Conservation (phyloP, 2,888 invertebrate genomes). For the Eupithecia subfuscata region DNA sequence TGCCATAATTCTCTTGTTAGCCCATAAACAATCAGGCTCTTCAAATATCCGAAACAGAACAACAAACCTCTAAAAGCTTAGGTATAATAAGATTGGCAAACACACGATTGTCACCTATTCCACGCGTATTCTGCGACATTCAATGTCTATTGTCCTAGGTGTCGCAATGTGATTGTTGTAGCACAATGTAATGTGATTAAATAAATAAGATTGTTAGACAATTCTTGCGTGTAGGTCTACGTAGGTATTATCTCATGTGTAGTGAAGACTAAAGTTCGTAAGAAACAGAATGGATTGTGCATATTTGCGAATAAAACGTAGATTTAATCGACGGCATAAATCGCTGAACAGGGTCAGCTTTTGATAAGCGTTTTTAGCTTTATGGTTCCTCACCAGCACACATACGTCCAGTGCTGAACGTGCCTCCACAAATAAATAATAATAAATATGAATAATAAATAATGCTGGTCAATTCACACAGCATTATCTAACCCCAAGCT, state of each 20-base stretch:
- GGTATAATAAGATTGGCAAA: conserved; percentile 42
- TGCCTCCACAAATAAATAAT: too few species aligned
- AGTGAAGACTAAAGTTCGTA: background rate
- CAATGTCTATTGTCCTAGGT: conserved; percentile 44
- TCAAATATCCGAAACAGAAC: background rate
- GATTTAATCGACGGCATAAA: background rate
- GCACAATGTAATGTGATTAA: conserved; percentile 12
- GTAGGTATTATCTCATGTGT: background rate
- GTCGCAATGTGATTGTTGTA: conserved; percentile 32
- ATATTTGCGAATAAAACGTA: background rate
- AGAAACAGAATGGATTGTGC: background rate
- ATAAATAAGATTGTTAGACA: conserved; percentile 2
- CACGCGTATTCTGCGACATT: conserved; percentile 32
- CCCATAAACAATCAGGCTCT: background rate
- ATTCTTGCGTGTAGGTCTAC: background rate
- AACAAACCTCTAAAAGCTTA: background rate
- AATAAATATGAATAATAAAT: too few species aligned
- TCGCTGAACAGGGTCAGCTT: background rate
- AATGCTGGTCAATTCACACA: too few species aligned
- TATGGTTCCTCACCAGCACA: too few species aligned
- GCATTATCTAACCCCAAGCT: too few species aligned
- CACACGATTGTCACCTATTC: conserved; percentile 57
- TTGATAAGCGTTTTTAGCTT: background rate
- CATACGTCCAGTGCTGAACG: too few species aligned
- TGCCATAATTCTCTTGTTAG: background rate